These are phyloP conservation scores for Torymus texanus DNA, from an alignment of 2,888 invertebrate genomes.

Conservation along the genomic window DNA sequence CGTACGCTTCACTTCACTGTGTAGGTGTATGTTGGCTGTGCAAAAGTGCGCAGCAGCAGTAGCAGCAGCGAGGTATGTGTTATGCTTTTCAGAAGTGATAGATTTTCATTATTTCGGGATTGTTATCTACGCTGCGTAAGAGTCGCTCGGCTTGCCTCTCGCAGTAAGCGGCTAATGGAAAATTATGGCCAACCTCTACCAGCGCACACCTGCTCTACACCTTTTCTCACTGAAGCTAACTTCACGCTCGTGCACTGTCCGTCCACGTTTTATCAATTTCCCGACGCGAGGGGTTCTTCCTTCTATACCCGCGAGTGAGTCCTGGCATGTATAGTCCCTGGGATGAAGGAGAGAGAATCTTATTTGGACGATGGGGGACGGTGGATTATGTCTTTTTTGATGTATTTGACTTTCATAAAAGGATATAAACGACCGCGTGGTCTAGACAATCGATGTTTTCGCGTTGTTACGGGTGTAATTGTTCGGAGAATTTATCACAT, in stretches of 20 bases:
- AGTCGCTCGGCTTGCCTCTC: not conserved
- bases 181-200: conserved; percentile 36
- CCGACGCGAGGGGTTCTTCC: not conserved
- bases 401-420: conserved; percentile 48
- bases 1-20: too few species aligned
- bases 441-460: conserved; percentile 23
- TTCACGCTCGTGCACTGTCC: not conserved
- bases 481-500: not conserved
- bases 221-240: conserved; percentile 16
- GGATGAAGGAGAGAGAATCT: conserved; percentile 46
- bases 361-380: not conserved
- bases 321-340: not conserved
- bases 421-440: not conserved
- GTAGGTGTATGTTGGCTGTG: too few species aligned
- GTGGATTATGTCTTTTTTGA: conserved; percentile 27
- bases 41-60: not conserved
- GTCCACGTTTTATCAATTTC: conserved; percentile 51
- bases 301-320: too few species aligned
- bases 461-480: conserved; percentile 20
- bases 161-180: conserved; percentile 42
- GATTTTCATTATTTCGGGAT: conserved; percentile 58
- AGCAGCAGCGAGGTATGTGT: conserved; percentile 18
- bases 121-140: conserved; percentile 47
- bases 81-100: conserved; percentile 56
- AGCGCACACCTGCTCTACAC: conserved; percentile 22